phyloP scores from a whole-genome alignment of 2,888 invertebrate genomes.

The Rhagonycha fulva region DNA sequence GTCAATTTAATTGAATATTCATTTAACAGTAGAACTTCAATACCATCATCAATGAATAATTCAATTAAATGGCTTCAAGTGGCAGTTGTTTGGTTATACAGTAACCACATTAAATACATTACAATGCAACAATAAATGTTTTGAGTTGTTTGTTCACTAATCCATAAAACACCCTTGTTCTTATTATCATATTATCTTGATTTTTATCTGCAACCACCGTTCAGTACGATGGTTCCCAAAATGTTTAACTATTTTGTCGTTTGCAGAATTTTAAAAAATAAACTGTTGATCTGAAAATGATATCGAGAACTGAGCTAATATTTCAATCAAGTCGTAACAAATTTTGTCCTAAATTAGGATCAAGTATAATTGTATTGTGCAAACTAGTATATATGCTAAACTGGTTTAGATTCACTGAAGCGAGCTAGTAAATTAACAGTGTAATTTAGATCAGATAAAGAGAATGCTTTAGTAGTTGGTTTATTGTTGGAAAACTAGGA shows the following conservation, averaged over 20 bases:
- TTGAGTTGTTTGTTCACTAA: constrained; percentile 26
- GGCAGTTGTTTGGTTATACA: constrained; percentile 1
- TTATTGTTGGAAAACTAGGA: constrained; percentile 8
- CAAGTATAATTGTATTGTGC: not conserved
- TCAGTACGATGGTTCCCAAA: not conserved
- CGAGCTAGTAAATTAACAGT: constrained; percentile 26
- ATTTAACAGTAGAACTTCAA: not conserved
- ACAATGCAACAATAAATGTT: constrained; percentile 25
- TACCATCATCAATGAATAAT: constrained; percentile 8
- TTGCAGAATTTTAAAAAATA: not conserved
- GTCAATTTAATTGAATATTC: not conserved
- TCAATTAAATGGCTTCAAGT: constrained; percentile 16
- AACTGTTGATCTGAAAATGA: not conserved
- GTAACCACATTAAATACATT: constrained; percentile 14
- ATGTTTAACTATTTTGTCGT: not conserved
- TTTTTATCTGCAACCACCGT: constrained; percentile 4
- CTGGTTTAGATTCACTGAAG: constrained; percentile 4
- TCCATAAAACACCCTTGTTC: constrained; percentile 16
- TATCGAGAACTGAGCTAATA: not conserved
- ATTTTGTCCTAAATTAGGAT: not conserved
- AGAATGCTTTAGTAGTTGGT: constrained; percentile 17
- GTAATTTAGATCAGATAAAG: constrained; percentile 31
- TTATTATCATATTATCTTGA: constrained; percentile 17
- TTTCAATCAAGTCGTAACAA: not conserved
- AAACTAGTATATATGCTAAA: not conserved